Conservation (phyloP, 2,113 vertebrate genomes). For the Ceuthmochares aereus region DNA sequence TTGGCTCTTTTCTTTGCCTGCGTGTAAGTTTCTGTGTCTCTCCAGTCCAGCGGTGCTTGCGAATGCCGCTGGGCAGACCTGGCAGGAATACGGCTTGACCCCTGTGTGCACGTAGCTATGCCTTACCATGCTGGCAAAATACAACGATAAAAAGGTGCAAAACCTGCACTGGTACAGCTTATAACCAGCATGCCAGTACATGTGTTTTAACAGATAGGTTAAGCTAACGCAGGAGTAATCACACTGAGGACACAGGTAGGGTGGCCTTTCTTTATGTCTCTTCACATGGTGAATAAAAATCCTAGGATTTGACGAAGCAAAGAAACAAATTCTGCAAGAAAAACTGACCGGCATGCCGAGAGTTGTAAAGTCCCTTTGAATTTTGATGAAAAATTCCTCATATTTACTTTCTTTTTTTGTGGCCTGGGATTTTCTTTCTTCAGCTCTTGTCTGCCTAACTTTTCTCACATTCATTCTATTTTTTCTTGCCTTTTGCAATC, state of each 20-base stretch:
- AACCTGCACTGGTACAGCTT: conserved; percentile 62
- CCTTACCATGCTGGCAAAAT: conserved; percentile 60
- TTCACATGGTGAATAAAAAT: conserved; percentile 49
- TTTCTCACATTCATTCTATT: neutral
- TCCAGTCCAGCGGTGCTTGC: neutral
- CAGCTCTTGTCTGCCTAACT: neutral
- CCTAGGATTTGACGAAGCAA: conserved; percentile 32
- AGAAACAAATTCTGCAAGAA: conserved; percentile 53
- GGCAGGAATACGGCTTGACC: neutral
- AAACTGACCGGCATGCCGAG: conserved; percentile 23
- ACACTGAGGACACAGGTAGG: conserved; percentile 58
- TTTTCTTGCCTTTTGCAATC: conserved; percentile 12
- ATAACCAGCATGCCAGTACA: conserved; percentile 67
- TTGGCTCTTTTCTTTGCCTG: neutral
- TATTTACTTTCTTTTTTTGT: conserved; percentile 54
- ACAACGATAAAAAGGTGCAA: conserved; percentile 25
- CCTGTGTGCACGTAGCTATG: neutral
- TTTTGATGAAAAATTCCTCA: conserved; percentile 27
- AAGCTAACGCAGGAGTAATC: neutral
- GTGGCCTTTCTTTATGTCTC: conserved; percentile 31
- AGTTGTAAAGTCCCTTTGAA: conserved; percentile 13
- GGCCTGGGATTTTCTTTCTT: neutral
- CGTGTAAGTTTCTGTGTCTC: neutral
- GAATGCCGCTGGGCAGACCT: conserved; percentile 11
- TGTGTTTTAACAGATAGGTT: conserved; percentile 41